Base-by-base conservation (phyloP, 2,888 invertebrate genomes). In the Meloe dianella region DNA sequence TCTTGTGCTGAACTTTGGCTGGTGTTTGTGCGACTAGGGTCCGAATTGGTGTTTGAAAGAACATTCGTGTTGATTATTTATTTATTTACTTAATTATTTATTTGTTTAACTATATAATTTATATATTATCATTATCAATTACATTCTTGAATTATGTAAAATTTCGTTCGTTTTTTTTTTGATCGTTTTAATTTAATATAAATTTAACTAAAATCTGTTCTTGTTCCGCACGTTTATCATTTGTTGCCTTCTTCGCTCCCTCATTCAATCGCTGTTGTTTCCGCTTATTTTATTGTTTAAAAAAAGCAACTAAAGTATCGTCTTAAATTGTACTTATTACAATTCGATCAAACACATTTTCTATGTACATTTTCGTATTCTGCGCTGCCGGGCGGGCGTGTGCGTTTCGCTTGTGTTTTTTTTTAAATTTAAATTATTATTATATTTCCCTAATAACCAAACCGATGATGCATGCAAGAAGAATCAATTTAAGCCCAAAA, bases 341-440 rank as follows among this genome's bases (percentile, higher is more conserved):
- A 81, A 78, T 80, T 80, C 78, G 78, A 78, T 81, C 80, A 79
- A 74, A 77, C 76, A 79, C 77, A 77, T 77, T 77, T 80, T 79
- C 75, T 81, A 82, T 82, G 73, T 82, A 82, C 81, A 80, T 78
- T 76, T 81, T 80, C 79, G 80, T 81, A 78, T 76, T 78, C 78
- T 80, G 79, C 78, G 79, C 78, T 80, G 77, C 75, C 75, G 73
- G 73, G 75, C 75, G 73, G 74, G 74, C 76, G 77, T 82, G 80
- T 80, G 81, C 80, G 79, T 79, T 79, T 78, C 76, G 72, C 73
- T 72, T 71, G 54, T 68, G 61, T 29, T 27, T 20, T 47, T 29
- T 27, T 47, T 47, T 47, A 17, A 5, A 12, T 41, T 41, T 5
- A 17, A 7, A 17, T 17, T 41, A 41, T 20, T 20, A 17, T 20